Percentiles rank a stretch among this genome's conserved stretches.
Conservation (phyloP, 64 coral and sea anemone genomes). For the Dendronephthya gigantea region DNA sequence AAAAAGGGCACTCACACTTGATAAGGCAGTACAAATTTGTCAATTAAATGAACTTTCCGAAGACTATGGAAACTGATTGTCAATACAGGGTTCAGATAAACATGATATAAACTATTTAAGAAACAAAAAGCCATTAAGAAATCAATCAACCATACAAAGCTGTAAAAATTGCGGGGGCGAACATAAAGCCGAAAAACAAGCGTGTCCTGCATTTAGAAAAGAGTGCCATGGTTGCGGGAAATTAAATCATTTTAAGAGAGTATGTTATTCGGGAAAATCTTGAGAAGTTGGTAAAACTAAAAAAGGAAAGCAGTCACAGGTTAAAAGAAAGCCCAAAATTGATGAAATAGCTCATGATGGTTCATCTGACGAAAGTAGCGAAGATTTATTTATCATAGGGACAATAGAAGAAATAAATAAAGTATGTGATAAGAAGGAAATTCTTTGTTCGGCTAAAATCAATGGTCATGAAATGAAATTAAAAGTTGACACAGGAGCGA, state of each 20-base stretch:
- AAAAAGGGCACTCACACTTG: not conserved
- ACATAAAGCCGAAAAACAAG: conserved; percentile 10
- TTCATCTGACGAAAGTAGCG: not conserved
- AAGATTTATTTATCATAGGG: conserved; percentile 17
- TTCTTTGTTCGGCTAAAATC: conserved; percentile 1
- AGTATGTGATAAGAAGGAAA: not conserved
- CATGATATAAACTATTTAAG: not conserved
- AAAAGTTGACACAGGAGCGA: not conserved
- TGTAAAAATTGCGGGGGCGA: conserved; percentile 24
- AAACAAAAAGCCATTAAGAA: not conserved
- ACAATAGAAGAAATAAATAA: not conserved
- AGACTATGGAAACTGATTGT: not conserved
- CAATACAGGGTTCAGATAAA: not conserved
- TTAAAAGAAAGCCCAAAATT: not conserved
- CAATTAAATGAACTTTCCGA: not conserved
- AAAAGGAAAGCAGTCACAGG: not conserved
- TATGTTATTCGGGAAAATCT: not conserved
- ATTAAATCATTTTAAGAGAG: not conserved
- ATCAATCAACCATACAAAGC: not conserved
- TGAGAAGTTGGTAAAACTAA: not conserved
- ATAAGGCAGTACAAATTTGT: not conserved
- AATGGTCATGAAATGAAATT: conserved; percentile 12
- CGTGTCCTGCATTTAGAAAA: not conserved
- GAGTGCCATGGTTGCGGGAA: conserved; percentile 4
- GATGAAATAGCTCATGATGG: not conserved